phyloP scores from a whole-genome alignment of 2,113 vertebrate genomes.

The Grus americana region DNA sequence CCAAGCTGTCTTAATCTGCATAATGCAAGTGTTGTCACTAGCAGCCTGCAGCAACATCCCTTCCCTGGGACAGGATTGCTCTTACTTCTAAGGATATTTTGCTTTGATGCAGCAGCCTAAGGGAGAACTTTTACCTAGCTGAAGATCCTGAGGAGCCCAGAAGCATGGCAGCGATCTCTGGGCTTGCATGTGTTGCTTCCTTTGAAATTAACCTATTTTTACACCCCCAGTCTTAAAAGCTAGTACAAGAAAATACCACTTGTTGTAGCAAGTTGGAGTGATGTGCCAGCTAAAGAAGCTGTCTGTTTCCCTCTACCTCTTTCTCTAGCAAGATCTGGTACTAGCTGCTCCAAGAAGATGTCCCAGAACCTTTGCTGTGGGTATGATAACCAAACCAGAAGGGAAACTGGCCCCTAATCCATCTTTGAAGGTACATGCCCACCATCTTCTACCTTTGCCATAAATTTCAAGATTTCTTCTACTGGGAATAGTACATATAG shows the following conservation, averaged over 20 bases:
- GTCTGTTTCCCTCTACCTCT: neutral
- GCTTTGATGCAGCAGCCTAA: neutral
- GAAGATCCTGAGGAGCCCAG: neutral
- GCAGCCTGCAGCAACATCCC: neutral
- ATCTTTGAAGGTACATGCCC: neutral
- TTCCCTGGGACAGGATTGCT: neutral
- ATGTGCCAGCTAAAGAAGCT: neutral
- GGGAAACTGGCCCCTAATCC: neutral
- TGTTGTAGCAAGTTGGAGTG: neutral
- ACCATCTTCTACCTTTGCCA: neutral
- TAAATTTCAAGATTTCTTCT: neutral
- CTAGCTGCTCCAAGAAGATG: neutral
- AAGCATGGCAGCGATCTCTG: rapidly evolving
- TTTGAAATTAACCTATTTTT: neutral
- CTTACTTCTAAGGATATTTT: neutral
- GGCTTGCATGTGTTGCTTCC: neutral
- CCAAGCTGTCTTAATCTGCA: neutral
- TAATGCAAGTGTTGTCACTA: neutral
- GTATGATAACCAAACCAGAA: neutral
- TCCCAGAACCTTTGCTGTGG: neutral
- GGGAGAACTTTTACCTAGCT: neutral
- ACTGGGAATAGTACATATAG: neutral
- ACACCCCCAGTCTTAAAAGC: neutral
- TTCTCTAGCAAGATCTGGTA: neutral
- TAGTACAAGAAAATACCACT: neutral